Conservation (phyloP, 2,888 invertebrate species). For the Cantharis nigra region DNA sequence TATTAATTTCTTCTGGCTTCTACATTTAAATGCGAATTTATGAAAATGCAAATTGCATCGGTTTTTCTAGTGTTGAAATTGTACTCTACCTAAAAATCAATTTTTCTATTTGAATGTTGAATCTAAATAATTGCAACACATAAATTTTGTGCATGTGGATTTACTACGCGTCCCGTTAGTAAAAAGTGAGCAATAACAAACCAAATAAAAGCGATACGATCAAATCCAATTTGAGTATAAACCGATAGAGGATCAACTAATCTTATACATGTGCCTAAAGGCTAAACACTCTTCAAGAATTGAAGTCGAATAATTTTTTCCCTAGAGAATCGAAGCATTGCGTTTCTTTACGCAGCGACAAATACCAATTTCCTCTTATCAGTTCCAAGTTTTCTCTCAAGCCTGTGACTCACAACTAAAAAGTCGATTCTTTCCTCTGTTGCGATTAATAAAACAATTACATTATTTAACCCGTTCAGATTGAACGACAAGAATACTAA, state of each 20-base stretch:
- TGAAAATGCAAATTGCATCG: background rate
- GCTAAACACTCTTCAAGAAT: slow-evolving; percentile 34
- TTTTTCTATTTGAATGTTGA: background rate
- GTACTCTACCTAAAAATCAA: background rate
- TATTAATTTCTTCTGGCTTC: background rate
- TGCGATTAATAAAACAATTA: background rate
- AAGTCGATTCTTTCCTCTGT: background rate
- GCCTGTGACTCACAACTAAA: background rate
- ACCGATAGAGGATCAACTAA: slow-evolving; percentile 41
- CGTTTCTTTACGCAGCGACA: slow-evolving; percentile 46
- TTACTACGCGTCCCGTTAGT: background rate
- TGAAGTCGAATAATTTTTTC: slow-evolving; percentile 48
- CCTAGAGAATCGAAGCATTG: slow-evolving; percentile 49
- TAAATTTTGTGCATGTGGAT: background rate
- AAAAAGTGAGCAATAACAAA: slow-evolving; percentile 1
- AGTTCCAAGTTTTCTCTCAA: slow-evolving; percentile 38
- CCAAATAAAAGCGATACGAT: slow-evolving; percentile 25
- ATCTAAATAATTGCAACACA: background rate
- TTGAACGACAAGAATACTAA: background rate
- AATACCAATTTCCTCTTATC: slow-evolving; percentile 53
- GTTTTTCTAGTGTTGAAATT: background rate
- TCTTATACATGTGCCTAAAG: slow-evolving; percentile 23
- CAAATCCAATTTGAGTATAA: slow-evolving; percentile 39
- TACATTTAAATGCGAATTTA: background rate
- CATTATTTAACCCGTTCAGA: background rate